phyloP scores from a whole-genome alignment of 2,113 vertebrate species.

The Hystrix brachyura region DNA sequence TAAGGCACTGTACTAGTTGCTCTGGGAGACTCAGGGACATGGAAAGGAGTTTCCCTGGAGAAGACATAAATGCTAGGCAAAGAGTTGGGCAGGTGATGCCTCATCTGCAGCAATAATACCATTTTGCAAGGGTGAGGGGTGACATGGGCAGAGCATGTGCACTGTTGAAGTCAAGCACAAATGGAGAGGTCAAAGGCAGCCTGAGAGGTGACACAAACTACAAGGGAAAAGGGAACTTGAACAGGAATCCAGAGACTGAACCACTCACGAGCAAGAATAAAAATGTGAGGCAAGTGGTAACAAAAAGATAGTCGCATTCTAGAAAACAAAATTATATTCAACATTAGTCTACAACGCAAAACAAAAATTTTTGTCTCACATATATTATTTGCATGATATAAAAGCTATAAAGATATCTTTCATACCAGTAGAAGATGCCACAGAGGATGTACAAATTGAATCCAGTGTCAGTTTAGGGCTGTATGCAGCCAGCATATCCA shows the following conservation, averaged over 20 bases:
- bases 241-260: constrained; percentile 28
- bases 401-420: neutral
- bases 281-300: neutral
- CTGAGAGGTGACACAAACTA: neutral
- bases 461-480: neutral
- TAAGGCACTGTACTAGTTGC: neutral
- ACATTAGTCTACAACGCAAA: neutral
- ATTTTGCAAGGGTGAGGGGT: neutral
- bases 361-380: neutral
- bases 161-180: neutral
- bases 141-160: neutral
- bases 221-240: neutral
- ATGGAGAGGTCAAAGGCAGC: neutral
- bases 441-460: neutral
- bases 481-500: neutral
- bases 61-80: neutral
- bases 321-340: neutral
- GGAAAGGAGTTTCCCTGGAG: neutral
- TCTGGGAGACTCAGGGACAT: neutral
- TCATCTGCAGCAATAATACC: neutral
- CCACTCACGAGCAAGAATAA: constrained; percentile 45
- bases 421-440: neutral
- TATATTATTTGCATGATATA: neutral
- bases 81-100: neutral
- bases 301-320: neutral